Percentiles rank a stretch among this genome's conserved stretches.
Conservation (phyloP, 2,888 invertebrate species). For the Carterocephalus palaemon region DNA sequence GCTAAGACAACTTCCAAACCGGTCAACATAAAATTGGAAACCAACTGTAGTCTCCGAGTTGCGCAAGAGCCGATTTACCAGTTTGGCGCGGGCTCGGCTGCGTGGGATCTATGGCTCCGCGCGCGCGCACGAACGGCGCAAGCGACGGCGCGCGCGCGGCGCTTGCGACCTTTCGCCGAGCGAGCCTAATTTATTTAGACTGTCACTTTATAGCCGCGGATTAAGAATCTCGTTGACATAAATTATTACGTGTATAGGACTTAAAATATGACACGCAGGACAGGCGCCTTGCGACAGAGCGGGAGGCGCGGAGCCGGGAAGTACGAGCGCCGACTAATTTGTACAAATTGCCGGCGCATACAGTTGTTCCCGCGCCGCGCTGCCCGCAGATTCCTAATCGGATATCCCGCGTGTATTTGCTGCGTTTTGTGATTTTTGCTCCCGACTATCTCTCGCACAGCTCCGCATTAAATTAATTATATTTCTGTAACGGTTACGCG, state of each 20-base stretch:
- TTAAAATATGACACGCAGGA: slow-evolving; percentile 41
- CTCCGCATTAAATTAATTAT: slow-evolving; percentile 6
- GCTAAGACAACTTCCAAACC: slow-evolving; percentile 74
- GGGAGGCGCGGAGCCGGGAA: not conserved
- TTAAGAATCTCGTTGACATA: slow-evolving; percentile 69
- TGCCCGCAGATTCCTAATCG: slow-evolving; percentile 19
- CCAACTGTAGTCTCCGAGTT: slow-evolving; percentile 73
- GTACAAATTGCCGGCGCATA: slow-evolving; percentile 23
- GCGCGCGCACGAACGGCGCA: slow-evolving; percentile 32
- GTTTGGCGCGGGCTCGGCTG: slow-evolving; percentile 59
- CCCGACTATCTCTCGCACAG: not conserved
- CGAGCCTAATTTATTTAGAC: slow-evolving; percentile 52
- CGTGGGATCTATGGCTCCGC: slow-evolving; percentile 65
- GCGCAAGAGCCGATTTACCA: slow-evolving; percentile 72
- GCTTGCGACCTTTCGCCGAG: slow-evolving; percentile 46
- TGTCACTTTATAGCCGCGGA: slow-evolving; percentile 61
- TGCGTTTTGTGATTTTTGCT: slow-evolving; percentile 18
- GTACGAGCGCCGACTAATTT: slow-evolving; percentile 15
- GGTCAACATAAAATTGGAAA: slow-evolving; percentile 80
- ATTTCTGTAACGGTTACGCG: slow-evolving; percentile 6
- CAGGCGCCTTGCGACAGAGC: too few species aligned
- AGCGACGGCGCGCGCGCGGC: slow-evolving; percentile 29
- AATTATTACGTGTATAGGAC: slow-evolving; percentile 54
- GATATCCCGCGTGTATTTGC: slow-evolving; percentile 22
- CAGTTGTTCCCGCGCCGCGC: slow-evolving; percentile 10